These are phyloP conservation scores for Mohoua ochrocephala DNA, from an alignment of 2,113 vertebrate genomes.

Conservation along the genomic window DNA sequence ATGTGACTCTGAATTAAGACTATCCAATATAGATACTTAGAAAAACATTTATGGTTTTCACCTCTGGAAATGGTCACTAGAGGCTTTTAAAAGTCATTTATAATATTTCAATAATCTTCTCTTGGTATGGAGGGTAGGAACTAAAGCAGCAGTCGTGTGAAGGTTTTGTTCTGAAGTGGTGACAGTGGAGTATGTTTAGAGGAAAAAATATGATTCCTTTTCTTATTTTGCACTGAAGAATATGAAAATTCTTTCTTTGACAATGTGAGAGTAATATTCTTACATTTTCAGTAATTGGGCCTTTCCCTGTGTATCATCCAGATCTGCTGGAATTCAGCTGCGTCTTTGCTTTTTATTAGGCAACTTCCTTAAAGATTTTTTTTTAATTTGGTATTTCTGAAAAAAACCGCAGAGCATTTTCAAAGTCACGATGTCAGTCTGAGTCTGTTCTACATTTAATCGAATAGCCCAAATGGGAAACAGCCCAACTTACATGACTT, in stretches of 20 bases:
- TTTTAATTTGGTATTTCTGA: slow-evolving; percentile 20
- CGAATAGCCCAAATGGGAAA: slow-evolving; percentile 31
- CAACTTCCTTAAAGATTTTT: neutral
- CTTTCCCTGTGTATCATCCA: neutral
- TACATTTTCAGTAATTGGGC: neutral
- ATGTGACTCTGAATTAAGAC: neutral
- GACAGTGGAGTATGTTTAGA: neutral
- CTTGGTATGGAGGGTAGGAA: neutral
- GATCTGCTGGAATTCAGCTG: slow-evolving; percentile 21
- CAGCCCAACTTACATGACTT: neutral
- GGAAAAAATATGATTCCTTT: neutral
- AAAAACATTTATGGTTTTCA: neutral
- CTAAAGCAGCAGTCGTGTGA: neutral
- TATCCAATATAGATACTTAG: neutral
- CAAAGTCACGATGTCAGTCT: neutral
- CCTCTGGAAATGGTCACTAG: neutral
- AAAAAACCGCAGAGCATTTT: neutral
- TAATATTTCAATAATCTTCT: neutral
- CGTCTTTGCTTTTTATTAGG: slow-evolving; percentile 45
- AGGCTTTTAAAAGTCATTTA: neutral
- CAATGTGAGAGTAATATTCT: neutral
- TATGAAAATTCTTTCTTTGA: neutral
- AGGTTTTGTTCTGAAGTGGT: neutral
- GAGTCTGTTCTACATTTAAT: slow-evolving; percentile 38
- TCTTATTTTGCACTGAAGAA: neutral